Evolutionary conservation across 2,113 vertebrate species (phyloP).

Genomic region (Phalacrocorax brasilianus): DNA sequence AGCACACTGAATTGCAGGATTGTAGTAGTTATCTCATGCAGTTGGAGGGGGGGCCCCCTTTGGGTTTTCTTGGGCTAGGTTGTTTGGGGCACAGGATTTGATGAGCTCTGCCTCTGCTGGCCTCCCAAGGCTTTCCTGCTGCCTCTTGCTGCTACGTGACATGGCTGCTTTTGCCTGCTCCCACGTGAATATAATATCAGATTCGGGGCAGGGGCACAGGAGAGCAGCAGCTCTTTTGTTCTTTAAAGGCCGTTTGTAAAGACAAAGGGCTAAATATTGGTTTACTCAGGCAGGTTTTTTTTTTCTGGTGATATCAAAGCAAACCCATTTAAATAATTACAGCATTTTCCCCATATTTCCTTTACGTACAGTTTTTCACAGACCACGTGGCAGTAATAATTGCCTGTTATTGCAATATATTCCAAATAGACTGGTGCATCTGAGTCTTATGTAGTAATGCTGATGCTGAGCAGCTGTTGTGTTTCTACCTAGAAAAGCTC

Average conservation of each 20-base stretch:
- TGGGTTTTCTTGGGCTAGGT: neutral
- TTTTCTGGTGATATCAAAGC: neutral
- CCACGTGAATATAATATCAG: neutral
- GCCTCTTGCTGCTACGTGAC: neutral
- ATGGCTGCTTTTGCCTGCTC: neutral
- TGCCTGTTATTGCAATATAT: neutral
- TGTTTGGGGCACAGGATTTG: neutral
- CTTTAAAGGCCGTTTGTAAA: neutral
- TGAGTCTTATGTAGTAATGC: neutral
- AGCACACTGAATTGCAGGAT: neutral
- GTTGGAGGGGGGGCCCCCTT: neutral
- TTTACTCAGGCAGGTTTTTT: neutral
- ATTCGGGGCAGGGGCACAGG: neutral
- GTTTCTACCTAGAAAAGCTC: neutral
- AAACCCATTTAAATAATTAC: neutral
- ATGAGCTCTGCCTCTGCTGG: neutral
- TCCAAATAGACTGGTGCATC: neutral
- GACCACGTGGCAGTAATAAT: neutral
- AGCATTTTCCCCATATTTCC: neutral
- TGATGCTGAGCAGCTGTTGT: neutral
- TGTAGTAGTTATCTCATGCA: neutral
- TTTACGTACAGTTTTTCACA: neutral
- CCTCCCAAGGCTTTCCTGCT: neutral
- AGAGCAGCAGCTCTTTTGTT: neutral
- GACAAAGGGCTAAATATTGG: neutral